These are phyloP conservation scores for Urocyon cinereoargenteus DNA, from an alignment of 2,797 vertebrate species.

Conservation along the genomic window DNA sequence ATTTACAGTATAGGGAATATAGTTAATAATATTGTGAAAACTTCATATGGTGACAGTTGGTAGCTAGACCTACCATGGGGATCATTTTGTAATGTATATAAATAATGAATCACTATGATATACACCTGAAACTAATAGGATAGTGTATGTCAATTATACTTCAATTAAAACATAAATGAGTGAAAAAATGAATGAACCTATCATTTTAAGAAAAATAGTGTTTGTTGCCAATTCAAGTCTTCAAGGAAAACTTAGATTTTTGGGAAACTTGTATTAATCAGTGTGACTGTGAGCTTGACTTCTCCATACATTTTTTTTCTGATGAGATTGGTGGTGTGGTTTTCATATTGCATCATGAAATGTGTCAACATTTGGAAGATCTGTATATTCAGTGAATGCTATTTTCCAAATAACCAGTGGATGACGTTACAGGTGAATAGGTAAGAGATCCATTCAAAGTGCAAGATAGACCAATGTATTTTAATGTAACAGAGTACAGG, in stretches of 20 bases:
- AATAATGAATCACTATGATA: not conserved
- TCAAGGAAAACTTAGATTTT: constrained; percentile 30
- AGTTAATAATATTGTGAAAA: not conserved
- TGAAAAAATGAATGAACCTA: not conserved
- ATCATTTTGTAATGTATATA: not conserved
- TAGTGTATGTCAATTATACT: not conserved
- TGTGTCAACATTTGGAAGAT: not conserved
- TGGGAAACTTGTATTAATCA: not conserved
- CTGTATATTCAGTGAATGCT: not conserved
- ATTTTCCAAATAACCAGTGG: constrained; percentile 29
- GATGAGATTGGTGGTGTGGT: not conserved
- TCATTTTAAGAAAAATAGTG: constrained; percentile 19
- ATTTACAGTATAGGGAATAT: not conserved
- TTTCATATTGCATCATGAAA: constrained; percentile 23
- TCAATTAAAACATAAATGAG: not conserved
- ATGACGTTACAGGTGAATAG: not conserved
- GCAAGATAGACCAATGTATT: not conserved
- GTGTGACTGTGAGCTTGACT: not conserved
- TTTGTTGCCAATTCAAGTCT: constrained; percentile 17
- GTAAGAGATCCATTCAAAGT: not conserved
- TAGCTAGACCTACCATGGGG: not conserved
- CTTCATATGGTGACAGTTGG: not conserved
- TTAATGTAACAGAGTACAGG: not conserved
- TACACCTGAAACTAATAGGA: not conserved
- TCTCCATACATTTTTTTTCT: constrained; percentile 18